Base-by-base conservation (phyloP, 2,888 invertebrate species). In the Polydrusus tereticollis region DNA sequence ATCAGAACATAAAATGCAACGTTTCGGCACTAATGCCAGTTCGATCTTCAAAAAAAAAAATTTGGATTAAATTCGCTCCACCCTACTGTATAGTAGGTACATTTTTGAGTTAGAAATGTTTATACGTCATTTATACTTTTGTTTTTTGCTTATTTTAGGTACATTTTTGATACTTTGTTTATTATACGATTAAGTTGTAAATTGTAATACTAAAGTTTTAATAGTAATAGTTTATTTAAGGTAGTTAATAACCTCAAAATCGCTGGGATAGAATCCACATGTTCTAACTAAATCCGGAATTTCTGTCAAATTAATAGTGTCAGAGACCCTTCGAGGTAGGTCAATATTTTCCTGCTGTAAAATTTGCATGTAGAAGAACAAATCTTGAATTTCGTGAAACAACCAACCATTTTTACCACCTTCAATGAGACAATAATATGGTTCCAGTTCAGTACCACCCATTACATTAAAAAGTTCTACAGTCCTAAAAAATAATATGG, bases 321-420 rank as follows among this genome's bases (percentile, higher is more conserved):
- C 89, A 16, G 88, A 87, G 41, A 93, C 89, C 3, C 86, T 84
- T 75, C 92, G 86, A 73, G 88, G 87, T 2, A 89, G 87, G 59
- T 89, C 89, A 0, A 90, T 89, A 81, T 91, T 89, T 58, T 93
- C 90, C 81, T 93, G 91, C 77, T 91, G 89, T 77, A 92, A 83
- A 50, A 94, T 90, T 86, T 94, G 93, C 77, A 92, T 90, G 82
- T 93, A 93, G 83, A 92, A 93, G 85, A 94, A 94, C 72, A 92
- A 86, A 81, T 93, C 92, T 77, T 92, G 88, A 81, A 94, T 89
- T 84, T 94, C 92, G 69, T 86, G 85, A 82, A 92, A 92, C 63
- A 93, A 86, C 88, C 90, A 91, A 2, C 94, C 93, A 0, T 90
- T 88, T 7, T 89, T 85, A 0, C 93, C 93, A 60, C 91, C 91